phyloP scores from a whole-genome alignment of 2,888 invertebrate species.

The Mamestra brassicae region DNA sequence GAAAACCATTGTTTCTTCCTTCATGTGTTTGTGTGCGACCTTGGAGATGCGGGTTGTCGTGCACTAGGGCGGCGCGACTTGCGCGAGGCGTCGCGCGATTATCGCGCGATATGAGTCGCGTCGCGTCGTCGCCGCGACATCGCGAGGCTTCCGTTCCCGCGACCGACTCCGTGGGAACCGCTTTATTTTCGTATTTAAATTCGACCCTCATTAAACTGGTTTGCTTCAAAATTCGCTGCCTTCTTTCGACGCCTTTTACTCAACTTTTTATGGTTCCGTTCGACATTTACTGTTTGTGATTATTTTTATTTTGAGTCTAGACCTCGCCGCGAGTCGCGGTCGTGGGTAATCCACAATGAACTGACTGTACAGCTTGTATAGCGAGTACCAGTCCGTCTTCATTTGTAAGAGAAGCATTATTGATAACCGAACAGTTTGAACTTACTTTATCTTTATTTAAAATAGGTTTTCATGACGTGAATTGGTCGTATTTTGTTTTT shows the following conservation, averaged over 20 bases:
- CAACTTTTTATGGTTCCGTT: slow-evolving; percentile 90
- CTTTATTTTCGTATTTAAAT: slow-evolving; percentile 90
- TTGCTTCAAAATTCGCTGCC: slow-evolving; percentile 90
- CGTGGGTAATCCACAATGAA: slow-evolving; percentile 77
- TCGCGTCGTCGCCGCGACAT: slow-evolving; percentile 78
- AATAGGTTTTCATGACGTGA: slow-evolving; percentile 40
- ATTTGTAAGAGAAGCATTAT: slow-evolving; percentile 70
- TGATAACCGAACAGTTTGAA: slow-evolving; percentile 62
- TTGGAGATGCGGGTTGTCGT: slow-evolving; percentile 33
- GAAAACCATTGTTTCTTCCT: slow-evolving; percentile 11
- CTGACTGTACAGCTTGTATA: slow-evolving; percentile 69
- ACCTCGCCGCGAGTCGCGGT: slow-evolving; percentile 75
- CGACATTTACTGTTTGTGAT: slow-evolving; percentile 89
- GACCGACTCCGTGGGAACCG: slow-evolving; percentile 90
- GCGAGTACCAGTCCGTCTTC: slow-evolving; percentile 79
- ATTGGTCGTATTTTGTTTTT: slow-evolving; percentile 53
- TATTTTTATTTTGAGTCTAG: slow-evolving; percentile 83
- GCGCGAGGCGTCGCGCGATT: slow-evolving; percentile 28
- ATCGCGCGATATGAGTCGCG: slow-evolving; percentile 74
- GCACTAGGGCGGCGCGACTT: slow-evolving; percentile 47
- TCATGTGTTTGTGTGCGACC: slow-evolving; percentile 32
- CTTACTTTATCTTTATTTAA: slow-evolving; percentile 54
- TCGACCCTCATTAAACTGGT: slow-evolving; percentile 91
- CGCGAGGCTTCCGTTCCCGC: slow-evolving; percentile 89
- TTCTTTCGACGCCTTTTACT: slow-evolving; percentile 91